Evolutionary conservation across 2,113 vertebrate genomes (phyloP).

Genomic region (Mesoclemmys tuberculata): DNA sequence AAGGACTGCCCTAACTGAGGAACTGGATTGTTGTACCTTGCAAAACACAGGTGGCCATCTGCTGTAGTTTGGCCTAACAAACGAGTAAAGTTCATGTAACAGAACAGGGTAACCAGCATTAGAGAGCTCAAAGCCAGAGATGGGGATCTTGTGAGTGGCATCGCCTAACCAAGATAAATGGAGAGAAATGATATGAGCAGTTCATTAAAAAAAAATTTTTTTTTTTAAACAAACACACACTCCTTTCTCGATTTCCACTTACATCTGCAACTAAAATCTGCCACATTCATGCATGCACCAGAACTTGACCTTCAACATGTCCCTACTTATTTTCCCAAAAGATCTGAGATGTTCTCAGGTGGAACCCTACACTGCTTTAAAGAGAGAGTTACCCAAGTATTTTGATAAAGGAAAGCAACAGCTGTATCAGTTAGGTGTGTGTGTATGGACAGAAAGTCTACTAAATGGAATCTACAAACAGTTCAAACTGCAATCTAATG

Average conservation of each 20-base stretch:
- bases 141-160: constrained; percentile 82
- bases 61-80: constrained; percentile 66
- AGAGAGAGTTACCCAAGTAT: not conserved
- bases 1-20: not conserved
- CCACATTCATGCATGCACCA: not conserved
- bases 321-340: not conserved
- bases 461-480: not conserved
- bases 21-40: constrained; percentile 73
- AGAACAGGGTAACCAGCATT: constrained; percentile 68
- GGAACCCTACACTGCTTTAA: not conserved
- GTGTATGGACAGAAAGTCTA: constrained; percentile 31
- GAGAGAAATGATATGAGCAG: not conserved
- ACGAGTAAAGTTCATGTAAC: constrained; percentile 69
- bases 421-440: not conserved
- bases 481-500: not conserved
- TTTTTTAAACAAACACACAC: not conserved
- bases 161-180: constrained; percentile 66
- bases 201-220: not conserved
- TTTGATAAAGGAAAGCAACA: fast-evolving
- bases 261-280: not conserved
- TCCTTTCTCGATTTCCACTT: not conserved
- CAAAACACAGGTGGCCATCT: constrained; percentile 74
- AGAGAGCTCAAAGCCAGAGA: constrained; percentile 76
- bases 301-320: not conserved
- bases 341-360: not conserved